Conservation (phyloP, 2,888 invertebrate species). For the Orgyia antiqua region DNA sequence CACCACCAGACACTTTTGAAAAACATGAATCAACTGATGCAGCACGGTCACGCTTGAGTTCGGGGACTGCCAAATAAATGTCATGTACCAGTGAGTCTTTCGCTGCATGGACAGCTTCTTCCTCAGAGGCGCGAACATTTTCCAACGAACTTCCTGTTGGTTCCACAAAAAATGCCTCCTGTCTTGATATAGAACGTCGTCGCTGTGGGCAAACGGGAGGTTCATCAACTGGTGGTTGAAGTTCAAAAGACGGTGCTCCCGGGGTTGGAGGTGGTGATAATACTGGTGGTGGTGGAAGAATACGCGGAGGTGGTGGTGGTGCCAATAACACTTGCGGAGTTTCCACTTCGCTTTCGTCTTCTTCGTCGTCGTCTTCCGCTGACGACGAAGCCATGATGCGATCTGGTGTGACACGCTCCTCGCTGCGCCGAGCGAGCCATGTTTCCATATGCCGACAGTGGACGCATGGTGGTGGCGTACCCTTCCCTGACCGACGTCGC, state of each 20-base stretch:
- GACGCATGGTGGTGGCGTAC: conserved; percentile 84
- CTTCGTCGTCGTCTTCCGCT: conserved; percentile 70
- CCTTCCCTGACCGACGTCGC: conserved; percentile 80
- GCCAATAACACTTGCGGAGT: conserved; percentile 81
- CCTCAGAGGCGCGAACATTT: conserved; percentile 80
- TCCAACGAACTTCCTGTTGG: conserved; percentile 84
- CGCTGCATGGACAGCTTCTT: conserved; percentile 46
- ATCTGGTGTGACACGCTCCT: conserved; percentile 61
- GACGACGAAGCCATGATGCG: conserved; percentile 54
- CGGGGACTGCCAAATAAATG: conserved; percentile 89
- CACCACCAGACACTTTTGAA: conserved; percentile 84
- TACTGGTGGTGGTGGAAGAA: conserved; percentile 44
- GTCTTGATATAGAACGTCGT: conserved; percentile 87
- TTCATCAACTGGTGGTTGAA: conserved; percentile 72
- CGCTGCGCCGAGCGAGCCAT: conserved; percentile 78
- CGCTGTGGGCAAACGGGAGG: conserved; percentile 70
- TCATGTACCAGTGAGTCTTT: conserved; percentile 79
- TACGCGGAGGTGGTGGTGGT: conserved; percentile 70
- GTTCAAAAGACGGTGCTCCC: conserved; percentile 77
- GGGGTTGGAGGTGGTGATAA: conserved; percentile 75
- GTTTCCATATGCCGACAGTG: conserved; percentile 88
- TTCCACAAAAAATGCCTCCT: conserved; percentile 89
- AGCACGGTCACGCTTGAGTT: conserved; percentile 89
- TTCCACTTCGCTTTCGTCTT: conserved; percentile 70
- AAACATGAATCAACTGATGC: conserved; percentile 94